Percentiles rank a stretch among this genome's conserved stretches.
These are phyloP conservation scores for Mycetomoellerius zeteki DNA, from an alignment of 1,140 invertebrate genomes.

Conservation along the genomic window DNA sequence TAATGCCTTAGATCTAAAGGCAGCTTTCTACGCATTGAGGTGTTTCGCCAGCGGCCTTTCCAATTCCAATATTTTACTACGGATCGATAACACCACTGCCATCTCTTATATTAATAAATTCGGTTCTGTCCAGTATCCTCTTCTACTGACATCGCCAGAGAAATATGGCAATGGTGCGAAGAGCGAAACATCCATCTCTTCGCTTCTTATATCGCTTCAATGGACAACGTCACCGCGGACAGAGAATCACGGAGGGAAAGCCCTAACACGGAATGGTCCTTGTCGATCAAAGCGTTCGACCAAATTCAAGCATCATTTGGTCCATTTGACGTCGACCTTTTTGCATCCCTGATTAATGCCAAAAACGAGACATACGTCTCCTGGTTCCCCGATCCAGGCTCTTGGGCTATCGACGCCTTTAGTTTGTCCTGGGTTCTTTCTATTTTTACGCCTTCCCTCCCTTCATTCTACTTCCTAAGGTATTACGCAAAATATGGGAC, in stretches of 20 bases:
- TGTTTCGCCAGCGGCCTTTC: no score
- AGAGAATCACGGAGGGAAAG: not conserved
- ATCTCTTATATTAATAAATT: not conserved
- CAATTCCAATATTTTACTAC: no score
- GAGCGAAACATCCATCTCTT: not conserved
- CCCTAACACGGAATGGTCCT: not conserved
- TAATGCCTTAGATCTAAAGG: no score
- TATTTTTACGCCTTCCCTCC: not conserved
- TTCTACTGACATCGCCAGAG: not conserved
- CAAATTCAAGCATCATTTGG: not conserved
- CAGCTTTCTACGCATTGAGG: no score
- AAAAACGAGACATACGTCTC: not conserved
- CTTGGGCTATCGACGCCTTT: not conserved
- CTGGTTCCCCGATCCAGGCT: not conserved
- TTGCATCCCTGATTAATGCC: not conserved
- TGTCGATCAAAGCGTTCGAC: not conserved
- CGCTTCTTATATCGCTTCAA: not conserved
- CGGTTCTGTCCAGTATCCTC: not conserved
- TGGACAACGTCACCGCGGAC: not conserved
- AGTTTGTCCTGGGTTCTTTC: accelerated
- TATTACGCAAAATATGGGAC: not conserved
- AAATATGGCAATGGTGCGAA: not conserved
- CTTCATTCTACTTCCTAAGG: not conserved
- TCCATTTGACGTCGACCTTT: not conserved
- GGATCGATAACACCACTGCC: no score